These are phyloP conservation scores for Trichoplusia ni DNA, from an alignment of 1,140 invertebrate genomes.

Conservation along the genomic window DNA sequence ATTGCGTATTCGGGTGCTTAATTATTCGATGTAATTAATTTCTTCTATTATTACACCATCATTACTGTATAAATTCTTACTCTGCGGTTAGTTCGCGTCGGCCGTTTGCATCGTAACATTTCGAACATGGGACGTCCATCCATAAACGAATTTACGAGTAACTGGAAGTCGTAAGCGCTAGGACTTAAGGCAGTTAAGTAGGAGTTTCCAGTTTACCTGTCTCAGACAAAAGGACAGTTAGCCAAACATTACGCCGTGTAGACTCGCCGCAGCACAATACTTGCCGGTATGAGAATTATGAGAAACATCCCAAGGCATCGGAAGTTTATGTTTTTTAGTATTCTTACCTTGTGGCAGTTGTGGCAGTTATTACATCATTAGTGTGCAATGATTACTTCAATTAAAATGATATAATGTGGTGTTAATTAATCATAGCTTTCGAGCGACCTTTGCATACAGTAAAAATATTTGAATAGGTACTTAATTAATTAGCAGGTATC, in stretches of 20 bases:
- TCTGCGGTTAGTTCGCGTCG: no score
- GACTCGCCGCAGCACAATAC: background rate
- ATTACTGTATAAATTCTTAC: no score
- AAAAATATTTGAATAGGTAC: no score
- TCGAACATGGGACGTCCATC: no score
- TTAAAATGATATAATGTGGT: background rate
- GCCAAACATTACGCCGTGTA: background rate
- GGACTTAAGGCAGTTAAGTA: background rate
- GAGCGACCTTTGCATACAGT: no score
- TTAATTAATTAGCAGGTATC: no score
- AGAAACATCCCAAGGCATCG: background rate
- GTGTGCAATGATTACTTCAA: background rate
- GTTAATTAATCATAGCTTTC: background rate
- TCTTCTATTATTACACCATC: no score
- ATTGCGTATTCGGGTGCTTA: no score
- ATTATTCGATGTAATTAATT: no score
- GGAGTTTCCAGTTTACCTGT: slow-evolving; percentile 18
- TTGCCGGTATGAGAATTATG: background rate
- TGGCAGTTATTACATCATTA: background rate
- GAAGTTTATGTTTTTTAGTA: no score
- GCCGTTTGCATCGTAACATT: no score
- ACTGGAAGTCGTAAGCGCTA: background rate
- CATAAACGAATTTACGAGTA: background rate
- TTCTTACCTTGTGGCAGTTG: background rate
- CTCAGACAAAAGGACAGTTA: background rate